A percentile compares a stretch with the other conserved stretches of the same genome.
Conservation (phyloP, 2,797 vertebrate species). For the Loriculus beryllinus region DNA sequence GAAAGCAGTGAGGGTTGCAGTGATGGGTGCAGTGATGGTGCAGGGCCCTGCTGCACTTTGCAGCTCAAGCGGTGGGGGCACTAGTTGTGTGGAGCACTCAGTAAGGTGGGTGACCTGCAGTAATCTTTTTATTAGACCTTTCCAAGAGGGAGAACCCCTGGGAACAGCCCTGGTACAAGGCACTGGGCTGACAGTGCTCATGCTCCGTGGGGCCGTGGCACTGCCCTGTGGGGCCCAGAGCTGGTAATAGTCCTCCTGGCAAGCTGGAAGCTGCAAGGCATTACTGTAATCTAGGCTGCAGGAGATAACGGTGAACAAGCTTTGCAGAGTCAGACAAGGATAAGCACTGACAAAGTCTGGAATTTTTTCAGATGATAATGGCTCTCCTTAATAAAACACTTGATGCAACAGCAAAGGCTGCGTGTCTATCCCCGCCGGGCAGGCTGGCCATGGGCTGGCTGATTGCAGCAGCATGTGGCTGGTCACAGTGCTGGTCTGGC, state of each 20-base stretch:
- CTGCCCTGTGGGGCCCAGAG: neutral
- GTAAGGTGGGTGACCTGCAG: neutral
- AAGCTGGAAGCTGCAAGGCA: neutral
- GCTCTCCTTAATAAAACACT: neutral
- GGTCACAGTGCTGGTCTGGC: neutral
- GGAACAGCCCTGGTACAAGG: neutral
- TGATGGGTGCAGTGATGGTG: neutral
- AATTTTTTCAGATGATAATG: constrained; percentile 24
- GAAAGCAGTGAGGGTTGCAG: neutral
- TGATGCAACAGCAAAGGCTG: neutral
- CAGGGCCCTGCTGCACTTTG: accelerated
- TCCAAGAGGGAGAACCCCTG: accelerated
- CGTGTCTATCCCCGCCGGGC: accelerated
- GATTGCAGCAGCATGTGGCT: neutral
- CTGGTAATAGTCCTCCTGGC: neutral
- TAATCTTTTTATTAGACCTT: neutral
- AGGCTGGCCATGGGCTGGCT: accelerated
- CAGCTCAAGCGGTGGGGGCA: accelerated
- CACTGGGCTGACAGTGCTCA: accelerated
- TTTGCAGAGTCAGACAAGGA: constrained; percentile 32
- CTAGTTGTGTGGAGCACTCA: accelerated
- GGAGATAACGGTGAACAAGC: neutral
- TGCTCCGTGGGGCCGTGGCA: accelerated
- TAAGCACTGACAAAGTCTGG: constrained; percentile 7
- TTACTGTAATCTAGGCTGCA: constrained; percentile 19